phyloP scores from a whole-genome alignment of 1,140 invertebrate genomes.

The Monomorium pharaonis region DNA sequence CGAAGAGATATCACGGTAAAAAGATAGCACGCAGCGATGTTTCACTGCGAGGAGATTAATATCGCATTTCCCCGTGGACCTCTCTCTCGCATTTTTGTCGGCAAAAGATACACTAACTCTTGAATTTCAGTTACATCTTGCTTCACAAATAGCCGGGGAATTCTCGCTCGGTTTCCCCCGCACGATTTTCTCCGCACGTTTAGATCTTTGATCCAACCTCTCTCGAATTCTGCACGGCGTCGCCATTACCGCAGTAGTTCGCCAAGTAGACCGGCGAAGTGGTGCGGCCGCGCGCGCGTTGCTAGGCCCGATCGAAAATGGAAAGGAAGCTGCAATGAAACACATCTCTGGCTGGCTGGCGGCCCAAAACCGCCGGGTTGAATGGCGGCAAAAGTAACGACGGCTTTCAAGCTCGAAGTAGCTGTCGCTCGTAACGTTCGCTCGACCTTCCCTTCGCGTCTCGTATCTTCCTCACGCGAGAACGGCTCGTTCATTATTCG shows the following conservation, averaged over 20 bases:
- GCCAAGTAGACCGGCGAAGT: slow-evolving; percentile 40
- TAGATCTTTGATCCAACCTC: slow-evolving; percentile 53
- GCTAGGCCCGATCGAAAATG: slow-evolving; percentile 36
- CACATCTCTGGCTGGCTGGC: slow-evolving; percentile 13
- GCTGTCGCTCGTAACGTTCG: slow-evolving; percentile 50
- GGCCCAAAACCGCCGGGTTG: slow-evolving; percentile 3
- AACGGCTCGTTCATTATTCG: slow-evolving; percentile 53
- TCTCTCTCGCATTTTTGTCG: slow-evolving; percentile 3
- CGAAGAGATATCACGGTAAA: background rate
- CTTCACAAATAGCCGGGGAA: slow-evolving; percentile 49
- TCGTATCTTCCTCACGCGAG: background rate
- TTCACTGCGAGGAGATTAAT: slow-evolving; percentile 23
- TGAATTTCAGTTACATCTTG: slow-evolving; percentile 58
- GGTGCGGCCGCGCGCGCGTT: background rate
- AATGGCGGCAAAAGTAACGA: slow-evolving; percentile 53
- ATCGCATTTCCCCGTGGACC: slow-evolving; percentile 31
- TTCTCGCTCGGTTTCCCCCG: slow-evolving; percentile 26
- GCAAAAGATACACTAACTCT: slow-evolving; percentile 30
- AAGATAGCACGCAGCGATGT: background rate
- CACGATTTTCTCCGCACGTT: slow-evolving; percentile 46
- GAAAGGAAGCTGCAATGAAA: slow-evolving; percentile 35
- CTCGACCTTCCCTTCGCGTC: background rate
- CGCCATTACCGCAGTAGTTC: slow-evolving; percentile 34
- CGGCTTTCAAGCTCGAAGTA: slow-evolving; percentile 51
- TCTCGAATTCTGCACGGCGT: slow-evolving; percentile 38